Evolutionary conservation across 2,888 invertebrate species (phyloP).

Genomic region (Drosophila meridiana): DNA sequence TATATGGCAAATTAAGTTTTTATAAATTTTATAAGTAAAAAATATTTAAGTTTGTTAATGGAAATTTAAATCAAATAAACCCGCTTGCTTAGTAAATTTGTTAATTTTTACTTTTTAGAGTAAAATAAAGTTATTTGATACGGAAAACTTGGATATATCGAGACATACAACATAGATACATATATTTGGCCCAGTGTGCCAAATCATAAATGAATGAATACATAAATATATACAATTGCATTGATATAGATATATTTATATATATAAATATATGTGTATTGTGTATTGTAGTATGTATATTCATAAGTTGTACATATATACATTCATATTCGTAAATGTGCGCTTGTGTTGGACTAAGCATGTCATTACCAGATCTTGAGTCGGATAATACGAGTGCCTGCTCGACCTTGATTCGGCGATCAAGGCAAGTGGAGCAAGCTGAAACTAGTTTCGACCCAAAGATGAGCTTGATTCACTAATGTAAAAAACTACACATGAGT

Average conservation of each 20-base stretch:
- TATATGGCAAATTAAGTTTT: too few relatives aligned
- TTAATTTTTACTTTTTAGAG: background rate
- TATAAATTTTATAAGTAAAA: too few relatives aligned
- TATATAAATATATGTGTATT: background rate
- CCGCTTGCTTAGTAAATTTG: background rate
- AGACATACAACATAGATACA: background rate
- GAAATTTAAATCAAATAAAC: too few relatives aligned
- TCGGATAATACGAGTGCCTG: slow-evolving; percentile 14
- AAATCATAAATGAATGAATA: background rate
- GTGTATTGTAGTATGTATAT: background rate
- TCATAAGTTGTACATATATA: background rate
- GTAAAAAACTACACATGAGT: background rate
- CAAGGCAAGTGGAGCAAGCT: slow-evolving; percentile 24
- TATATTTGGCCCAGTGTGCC: background rate
- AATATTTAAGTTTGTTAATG: too few relatives aligned
- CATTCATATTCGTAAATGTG: background rate
- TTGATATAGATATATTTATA: too few relatives aligned
- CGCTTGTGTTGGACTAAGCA: slow-evolving; percentile 12
- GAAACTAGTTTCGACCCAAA: slow-evolving; percentile 29
- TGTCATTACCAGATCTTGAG: slow-evolving; percentile 19
- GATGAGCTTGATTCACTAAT: slow-evolving; percentile 11
- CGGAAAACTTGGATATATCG: background rate
- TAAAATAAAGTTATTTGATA: background rate
- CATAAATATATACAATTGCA: background rate
- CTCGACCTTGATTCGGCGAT: slow-evolving; percentile 40